phyloP scores from a whole-genome alignment of 2,888 invertebrate genomes.

The Perizoma affinitatum region DNA sequence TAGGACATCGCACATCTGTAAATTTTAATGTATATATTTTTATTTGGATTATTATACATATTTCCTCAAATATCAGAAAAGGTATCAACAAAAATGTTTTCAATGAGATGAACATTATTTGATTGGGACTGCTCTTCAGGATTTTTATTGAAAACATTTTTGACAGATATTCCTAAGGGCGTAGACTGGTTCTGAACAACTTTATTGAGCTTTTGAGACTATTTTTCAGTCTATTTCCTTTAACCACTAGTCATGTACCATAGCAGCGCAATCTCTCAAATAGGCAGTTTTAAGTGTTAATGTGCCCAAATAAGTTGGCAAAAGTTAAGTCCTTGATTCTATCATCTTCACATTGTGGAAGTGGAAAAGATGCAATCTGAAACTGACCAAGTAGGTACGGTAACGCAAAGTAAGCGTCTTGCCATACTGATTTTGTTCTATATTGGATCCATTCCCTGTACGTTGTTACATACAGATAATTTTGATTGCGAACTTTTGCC shows the following conservation, averaged over 20 bases:
- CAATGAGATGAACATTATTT: constrained; percentile 47
- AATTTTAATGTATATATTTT: constrained; percentile 39
- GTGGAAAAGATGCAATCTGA: neutral
- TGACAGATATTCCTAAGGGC: constrained; percentile 52
- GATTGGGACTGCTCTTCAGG: constrained; percentile 43
- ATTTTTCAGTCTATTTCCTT: constrained; percentile 51
- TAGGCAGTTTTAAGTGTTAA: constrained; percentile 60
- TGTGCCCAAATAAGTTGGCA: constrained; percentile 10
- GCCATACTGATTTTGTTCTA: no score
- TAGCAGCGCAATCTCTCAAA: constrained; percentile 68
- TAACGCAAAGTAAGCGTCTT: no score
- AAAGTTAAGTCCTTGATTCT: constrained; percentile 5
- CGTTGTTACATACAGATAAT: no score
- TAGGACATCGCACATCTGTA: constrained; percentile 52
- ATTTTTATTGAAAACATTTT: constrained; percentile 49
- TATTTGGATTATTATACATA: constrained; percentile 56
- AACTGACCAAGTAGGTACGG: neutral
- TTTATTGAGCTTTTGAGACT: constrained; percentile 26
- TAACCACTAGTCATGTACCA: constrained; percentile 73
- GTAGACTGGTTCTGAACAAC: constrained; percentile 43
- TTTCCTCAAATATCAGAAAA: constrained; percentile 60
- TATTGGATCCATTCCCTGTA: no score
- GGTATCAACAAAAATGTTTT: constrained; percentile 61
- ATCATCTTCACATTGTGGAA: neutral
- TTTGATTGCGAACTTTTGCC: constrained; percentile 7